Evolutionary conservation across 1,140 invertebrate genomes (phyloP), one percentile per base, ranked within the genome.

Genomic region (Vanessa atalanta): DNA sequence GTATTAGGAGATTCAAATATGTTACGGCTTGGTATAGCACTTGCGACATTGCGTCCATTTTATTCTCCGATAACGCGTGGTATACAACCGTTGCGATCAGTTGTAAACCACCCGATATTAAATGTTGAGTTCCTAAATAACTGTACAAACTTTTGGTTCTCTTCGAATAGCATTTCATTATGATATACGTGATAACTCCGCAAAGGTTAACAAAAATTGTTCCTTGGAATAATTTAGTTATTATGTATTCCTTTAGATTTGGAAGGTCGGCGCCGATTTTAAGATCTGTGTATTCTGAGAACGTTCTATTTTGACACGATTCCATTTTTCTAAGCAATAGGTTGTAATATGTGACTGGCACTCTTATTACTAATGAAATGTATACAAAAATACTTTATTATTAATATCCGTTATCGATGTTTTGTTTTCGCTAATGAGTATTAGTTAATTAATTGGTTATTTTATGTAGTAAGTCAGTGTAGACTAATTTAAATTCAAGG

Each of bases 1-100:
- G 72, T 20, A 65, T 67, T 2, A 75, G 8, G 8, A 75, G 57
- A 12, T 31, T 71, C 1, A 78, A 20, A 53, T 51, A 78, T 0
- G 72, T 57, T 14, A 65, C 37, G 1, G 0, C 9, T 51, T 67
- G 20, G 26, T 61, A 73, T 15, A 63, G 13, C 12, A 67, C 14
- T 20, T 11, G 14, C 31, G 15, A 16, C 16, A 47, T 47, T 20
- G 47, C 4, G 0, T 31, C 13, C 0, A 37, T 1, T 14, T 61
- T 26, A 5, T 37, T 0, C 23, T 11, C 12, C 1, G 7, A n/a
- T 14, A 14, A 9, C 8, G 5, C 11, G 8, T 47, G 23, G 16
- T 47, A 65, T 4, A 6, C 37, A 0, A 7, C 20, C 63, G 23
- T 6, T 11, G 14, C 9, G 7, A 48, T 13, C 47, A 65, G 4